These are phyloP conservation scores for Popillia japonica DNA, from an alignment of 1,140 invertebrate species.

Conservation along the genomic window DNA sequence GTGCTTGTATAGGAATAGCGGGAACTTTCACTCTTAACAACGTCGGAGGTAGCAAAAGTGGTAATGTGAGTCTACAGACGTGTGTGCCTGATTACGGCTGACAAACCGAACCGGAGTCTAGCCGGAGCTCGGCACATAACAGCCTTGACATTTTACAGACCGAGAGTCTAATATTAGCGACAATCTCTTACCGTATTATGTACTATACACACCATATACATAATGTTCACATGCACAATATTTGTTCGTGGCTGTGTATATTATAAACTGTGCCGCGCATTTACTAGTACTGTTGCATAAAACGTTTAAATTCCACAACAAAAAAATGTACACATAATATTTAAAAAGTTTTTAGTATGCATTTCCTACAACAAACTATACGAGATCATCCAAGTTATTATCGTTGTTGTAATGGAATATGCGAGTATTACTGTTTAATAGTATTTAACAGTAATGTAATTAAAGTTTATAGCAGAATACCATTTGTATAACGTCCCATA, in stretches of 20 bases:
- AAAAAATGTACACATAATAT: neutral
- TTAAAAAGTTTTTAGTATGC: neutral
- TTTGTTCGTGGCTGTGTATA: neutral
- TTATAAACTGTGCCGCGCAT: neutral
- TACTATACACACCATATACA: neutral
- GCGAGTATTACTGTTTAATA: neutral
- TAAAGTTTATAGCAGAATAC: neutral
- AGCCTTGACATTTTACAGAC: constrained; percentile 42
- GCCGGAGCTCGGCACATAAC: constrained; percentile 38
- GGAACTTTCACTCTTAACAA: constrained; percentile 28
- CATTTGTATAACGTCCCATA: neutral
- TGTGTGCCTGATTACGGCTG: constrained; percentile 16
- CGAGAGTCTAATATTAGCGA: constrained; percentile 39
- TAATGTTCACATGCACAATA: neutral
- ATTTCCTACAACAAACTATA: neutral
- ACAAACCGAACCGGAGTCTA: constrained; percentile 39
- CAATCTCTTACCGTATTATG: constrained; percentile 39
- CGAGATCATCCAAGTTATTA: neutral
- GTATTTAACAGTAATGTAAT: neutral
- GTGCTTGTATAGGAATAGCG: neutral
- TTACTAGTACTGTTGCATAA: constrained; percentile 20
- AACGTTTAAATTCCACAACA: neutral
- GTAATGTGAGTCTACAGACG: constrained; percentile 21
- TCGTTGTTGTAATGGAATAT: constrained; percentile 4
- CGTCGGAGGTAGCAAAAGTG: constrained; percentile 9